These are phyloP conservation scores for Alligator mississippiensis DNA, from an alignment of 2,113 vertebrate genomes.

Conservation along the genomic window DNA sequence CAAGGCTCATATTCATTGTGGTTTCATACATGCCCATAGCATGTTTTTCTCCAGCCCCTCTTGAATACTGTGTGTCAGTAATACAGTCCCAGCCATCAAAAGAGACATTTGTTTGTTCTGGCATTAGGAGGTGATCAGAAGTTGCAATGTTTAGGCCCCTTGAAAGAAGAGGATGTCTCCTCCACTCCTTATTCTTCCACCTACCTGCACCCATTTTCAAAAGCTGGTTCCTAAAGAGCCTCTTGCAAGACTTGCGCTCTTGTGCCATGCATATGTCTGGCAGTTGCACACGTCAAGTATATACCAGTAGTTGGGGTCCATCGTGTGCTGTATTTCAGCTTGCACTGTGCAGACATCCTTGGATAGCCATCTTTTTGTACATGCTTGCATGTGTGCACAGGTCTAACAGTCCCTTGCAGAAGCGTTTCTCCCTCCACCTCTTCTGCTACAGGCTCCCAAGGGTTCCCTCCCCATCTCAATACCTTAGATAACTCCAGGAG, in stretches of 20 bases:
- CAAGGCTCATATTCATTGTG: too few species aligned
- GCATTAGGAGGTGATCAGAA: too few species aligned
- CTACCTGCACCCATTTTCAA: not conserved
- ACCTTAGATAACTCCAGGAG: not conserved
- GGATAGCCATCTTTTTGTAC: not conserved
- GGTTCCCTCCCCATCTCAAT: not conserved
- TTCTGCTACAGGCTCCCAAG: not conserved
- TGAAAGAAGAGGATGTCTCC: not conserved
- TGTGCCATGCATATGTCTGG: not conserved
- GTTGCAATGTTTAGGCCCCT: not conserved
- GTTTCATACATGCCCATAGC: not conserved
- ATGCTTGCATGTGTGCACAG: not conserved
- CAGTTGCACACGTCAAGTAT: not conserved
- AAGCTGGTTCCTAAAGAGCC: not conserved
- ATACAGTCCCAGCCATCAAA: not conserved
- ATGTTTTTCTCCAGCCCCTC: not conserved
- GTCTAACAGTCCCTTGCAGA: not conserved
- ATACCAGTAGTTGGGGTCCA: not conserved
- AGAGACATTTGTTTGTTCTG: not conserved
- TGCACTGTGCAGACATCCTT: not conserved
- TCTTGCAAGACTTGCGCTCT: not conserved
- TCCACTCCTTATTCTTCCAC: not conserved
- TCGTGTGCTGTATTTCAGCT: not conserved
- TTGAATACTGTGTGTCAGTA: not conserved
- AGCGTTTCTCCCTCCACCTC: not conserved